A percentile compares a stretch with the other conserved stretches of the same genome.
Evolutionary conservation across 2,113 vertebrate genomes (phyloP).

Genomic region (Prionailurus bengalensis): DNA sequence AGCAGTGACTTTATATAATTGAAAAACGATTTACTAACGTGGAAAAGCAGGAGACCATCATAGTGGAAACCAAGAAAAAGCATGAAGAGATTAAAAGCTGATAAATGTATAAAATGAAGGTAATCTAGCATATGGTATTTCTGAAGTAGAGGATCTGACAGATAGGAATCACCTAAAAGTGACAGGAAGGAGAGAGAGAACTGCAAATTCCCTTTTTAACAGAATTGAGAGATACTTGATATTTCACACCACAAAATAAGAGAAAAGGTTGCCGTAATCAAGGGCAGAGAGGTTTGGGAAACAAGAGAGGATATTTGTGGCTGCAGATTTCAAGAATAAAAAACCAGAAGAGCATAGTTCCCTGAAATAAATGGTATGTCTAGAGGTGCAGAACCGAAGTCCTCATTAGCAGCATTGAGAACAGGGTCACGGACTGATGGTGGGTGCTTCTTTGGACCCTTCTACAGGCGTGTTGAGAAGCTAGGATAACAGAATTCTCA

Average conservation of each 20-base stretch:
- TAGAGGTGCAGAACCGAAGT: background rate
- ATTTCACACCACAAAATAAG: background rate
- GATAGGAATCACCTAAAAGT: background rate
- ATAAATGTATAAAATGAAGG: background rate
- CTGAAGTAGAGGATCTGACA: background rate
- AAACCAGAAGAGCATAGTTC: background rate
- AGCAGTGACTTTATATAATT: background rate
- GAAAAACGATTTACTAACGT: background rate
- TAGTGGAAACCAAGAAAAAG: background rate
- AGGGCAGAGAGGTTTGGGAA: background rate
- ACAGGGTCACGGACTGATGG: background rate
- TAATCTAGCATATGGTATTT: background rate
- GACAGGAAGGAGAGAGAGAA: background rate
- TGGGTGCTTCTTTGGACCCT: background rate
- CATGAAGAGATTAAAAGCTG: background rate
- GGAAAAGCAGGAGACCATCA: background rate
- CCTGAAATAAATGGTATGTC: background rate
- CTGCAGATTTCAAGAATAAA: background rate
- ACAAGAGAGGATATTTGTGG: background rate
- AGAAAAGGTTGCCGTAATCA: background rate
- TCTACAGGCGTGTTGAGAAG: background rate
- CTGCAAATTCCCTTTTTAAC: background rate
- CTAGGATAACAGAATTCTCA: background rate
- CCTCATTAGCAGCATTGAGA: background rate
- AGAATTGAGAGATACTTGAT: background rate